Evolutionary conservation across 2,888 invertebrate genomes (phyloP).

Genomic region (Parnassius glacialis): DNA sequence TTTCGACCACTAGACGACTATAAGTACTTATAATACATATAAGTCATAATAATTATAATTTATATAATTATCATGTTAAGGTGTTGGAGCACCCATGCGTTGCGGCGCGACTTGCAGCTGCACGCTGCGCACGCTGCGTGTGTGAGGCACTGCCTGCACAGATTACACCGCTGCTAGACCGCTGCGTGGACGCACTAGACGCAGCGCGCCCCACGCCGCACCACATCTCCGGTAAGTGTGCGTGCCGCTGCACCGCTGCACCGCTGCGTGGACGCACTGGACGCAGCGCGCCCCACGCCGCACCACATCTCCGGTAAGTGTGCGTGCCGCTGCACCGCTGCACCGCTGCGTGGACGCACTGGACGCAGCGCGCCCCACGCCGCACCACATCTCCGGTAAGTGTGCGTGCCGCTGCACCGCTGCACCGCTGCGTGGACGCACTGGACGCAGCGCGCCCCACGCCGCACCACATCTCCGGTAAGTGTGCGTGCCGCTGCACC

Average conservation of each 20-base stretch:
- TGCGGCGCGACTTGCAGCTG: conserved; percentile 95
- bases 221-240: conserved; percentile 84
- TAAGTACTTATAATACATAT: no score
- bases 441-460: conserved; percentile 88
- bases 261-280: conserved; percentile 84
- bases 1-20: no score
- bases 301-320: no score
- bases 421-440: conserved; percentile 93
- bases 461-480: no score
- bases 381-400: conserved; percentile 78
- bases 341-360: conserved; percentile 89
- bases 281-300: no score
- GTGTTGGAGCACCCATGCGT: conserved; percentile 97
- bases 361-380: no score
- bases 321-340: conserved; percentile 93
- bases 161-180: conserved; percentile 95
- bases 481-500: no score
- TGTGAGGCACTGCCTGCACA: conserved; percentile 97
- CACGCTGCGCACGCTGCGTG: conserved; percentile 96
- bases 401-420: conserved; percentile 94
- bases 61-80: conserved; percentile 50
- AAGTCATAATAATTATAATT: neutral
- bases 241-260: conserved; percentile 80
- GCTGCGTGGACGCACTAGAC: conserved; percentile 93
- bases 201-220: conserved; percentile 94